Evolutionary conservation across 2,888 invertebrate genomes (phyloP), one percentile per base, ranked within the genome.

Genomic region (Phalera bucephala): DNA sequence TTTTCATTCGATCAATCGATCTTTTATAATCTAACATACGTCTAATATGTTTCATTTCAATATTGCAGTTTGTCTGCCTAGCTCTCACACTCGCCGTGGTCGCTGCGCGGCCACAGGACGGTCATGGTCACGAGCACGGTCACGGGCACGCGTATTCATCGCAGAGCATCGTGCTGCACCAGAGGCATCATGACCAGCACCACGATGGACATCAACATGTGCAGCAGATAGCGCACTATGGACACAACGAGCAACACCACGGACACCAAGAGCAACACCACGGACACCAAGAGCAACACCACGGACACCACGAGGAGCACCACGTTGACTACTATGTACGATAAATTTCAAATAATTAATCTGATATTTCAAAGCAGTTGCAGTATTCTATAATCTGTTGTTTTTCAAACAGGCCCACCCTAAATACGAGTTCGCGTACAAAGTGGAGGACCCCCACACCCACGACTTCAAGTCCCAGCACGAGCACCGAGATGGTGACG

Each of bases 391-490:
- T 7, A 13, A 25, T 23, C 6, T 25, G 5, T 12, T 8, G 2
- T 12, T 25, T 25, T 12, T 11, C 6, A 3, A 8, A 26, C 19
- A 19, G 19, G 29, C 29, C 2, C 29, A 40, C 25, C 47, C 51
- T 1, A 52, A 48, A 21, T 52, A 48, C 28, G 80, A 77, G 33
- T 85, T 84, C 43, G 82, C 82, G 34, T 60, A 60, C 42, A 49
- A 53, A 15, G 90, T 88, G 23, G 79, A 84, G 45, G 91, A 91
- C 49, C 81, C 80, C 1, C 88, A 91, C 51, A 91, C 91, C 13
- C 91, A 90, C 9, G 91, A 91, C 72, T 79, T 86, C 63, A 91
- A 91, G 67, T 78, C 82, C 45, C 91, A 91, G 65, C 28, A 40
- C 9, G 29, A 30, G 20, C 33, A 36, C 11, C 80, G 86, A 6